phyloP scores from a whole-genome alignment of 2,888 invertebrate genomes.

The Harpagoxenus sublaevis region DNA sequence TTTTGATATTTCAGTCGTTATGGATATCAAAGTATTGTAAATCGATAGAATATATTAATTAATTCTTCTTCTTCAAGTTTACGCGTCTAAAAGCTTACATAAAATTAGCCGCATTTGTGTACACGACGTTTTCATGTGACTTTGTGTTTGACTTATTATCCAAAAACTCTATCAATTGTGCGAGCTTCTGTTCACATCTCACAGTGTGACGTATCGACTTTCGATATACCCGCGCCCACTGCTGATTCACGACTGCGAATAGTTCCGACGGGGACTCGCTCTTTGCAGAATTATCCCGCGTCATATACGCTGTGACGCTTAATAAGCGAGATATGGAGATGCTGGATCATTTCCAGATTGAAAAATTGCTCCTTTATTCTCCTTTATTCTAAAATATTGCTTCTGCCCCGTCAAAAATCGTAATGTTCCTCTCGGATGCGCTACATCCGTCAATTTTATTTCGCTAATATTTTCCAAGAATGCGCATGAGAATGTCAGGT shows the following conservation, averaged over 20 bases:
- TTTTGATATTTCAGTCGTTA: not conserved
- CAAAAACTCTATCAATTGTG: conserved; percentile 47
- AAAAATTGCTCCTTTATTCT: conserved; percentile 18
- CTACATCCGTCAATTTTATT: not conserved
- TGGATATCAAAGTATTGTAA: not conserved
- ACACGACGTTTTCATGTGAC: not conserved
- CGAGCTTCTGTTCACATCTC: conserved; percentile 18
- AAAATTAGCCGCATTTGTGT: not conserved
- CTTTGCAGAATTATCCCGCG: conserved; percentile 22
- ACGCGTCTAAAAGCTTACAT: not conserved
- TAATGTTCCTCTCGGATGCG: not conserved
- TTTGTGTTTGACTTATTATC: conserved; percentile 38
- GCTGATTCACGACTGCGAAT: conserved; percentile 59
- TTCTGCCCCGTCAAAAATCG: not conserved
- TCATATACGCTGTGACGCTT: conserved; percentile 38
- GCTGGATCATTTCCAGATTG: conserved; percentile 22
- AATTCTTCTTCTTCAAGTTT: not conserved
- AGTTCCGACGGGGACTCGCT: conserved; percentile 32
- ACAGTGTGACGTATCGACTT: conserved; percentile 61
- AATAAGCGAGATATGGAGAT: conserved; percentile 49
- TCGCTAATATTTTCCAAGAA: conserved; percentile 9
- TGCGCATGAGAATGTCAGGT: not conserved
- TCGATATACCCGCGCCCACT: conserved; percentile 67
- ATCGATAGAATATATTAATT: conserved; percentile 30
- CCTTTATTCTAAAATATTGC: conserved; percentile 26